A percentile compares a stretch with the other conserved stretches of the same genome.
Conservation (phyloP, 1,140 invertebrate species). For the Drepana arcuata region DNA sequence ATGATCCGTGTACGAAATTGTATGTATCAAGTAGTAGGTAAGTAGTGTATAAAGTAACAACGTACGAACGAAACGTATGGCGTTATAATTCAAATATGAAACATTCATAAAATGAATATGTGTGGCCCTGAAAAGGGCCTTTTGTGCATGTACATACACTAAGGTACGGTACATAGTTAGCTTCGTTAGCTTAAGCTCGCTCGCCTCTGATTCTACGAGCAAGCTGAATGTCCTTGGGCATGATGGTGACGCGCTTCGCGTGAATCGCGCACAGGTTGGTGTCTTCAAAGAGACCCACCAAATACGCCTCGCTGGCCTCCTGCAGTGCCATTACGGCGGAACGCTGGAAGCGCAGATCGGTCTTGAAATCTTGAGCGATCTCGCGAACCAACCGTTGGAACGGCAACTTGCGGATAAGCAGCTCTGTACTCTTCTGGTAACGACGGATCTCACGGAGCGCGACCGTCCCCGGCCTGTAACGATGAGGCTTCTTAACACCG, state of each 20-base stretch:
- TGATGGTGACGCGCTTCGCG: conserved; percentile 93
- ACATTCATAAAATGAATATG: no score
- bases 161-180: no score
- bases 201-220: conserved; percentile 84
- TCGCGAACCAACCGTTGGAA: conserved; percentile 88
- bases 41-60: no score
- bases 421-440: conserved; percentile 87
- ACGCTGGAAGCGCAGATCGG: conserved; percentile 86
- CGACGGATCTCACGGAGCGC: conserved; percentile 87
- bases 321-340: conserved; percentile 82
- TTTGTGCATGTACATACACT: no score
- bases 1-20: no score
- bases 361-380: conserved; percentile 89
- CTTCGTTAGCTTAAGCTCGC: conserved; percentile 78
- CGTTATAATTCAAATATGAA: no score
- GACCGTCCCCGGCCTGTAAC: conserved; percentile 86
- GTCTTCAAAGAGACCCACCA: conserved; percentile 89
- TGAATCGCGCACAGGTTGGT: conserved; percentile 84
- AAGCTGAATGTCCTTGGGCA: conserved; percentile 93
- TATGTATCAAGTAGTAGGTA: no score
- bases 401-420: conserved; percentile 88
- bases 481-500: conserved; percentile 87
- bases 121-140: no score
- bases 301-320: conserved; percentile 75
- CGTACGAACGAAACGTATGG: no score